Conservation (phyloP, 1,140 invertebrate species). For the Cyrtorhinus lividipennis region DNA sequence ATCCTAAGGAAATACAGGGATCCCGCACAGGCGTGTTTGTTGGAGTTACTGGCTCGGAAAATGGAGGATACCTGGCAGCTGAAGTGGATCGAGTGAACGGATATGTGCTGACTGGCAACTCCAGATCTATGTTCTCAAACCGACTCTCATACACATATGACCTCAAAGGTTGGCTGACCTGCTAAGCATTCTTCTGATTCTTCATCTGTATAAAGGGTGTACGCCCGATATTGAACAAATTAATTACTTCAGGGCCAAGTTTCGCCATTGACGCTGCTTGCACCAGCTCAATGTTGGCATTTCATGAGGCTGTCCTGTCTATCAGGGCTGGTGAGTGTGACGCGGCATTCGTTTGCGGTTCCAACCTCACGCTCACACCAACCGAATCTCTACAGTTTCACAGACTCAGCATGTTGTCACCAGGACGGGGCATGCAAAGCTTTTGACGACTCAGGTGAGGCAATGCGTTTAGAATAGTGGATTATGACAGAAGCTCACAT, state of each 20-base stretch:
- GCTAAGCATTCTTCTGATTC: too few species aligned
- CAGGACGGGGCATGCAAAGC: slow-evolving; percentile 77
- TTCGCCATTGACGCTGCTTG: slow-evolving; percentile 91
- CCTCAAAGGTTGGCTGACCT: slow-evolving; percentile 37
- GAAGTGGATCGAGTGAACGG: slow-evolving; percentile 69
- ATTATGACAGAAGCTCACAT: too few species aligned
- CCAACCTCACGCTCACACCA: slow-evolving; percentile 65
- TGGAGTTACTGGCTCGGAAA: slow-evolving; percentile 72
- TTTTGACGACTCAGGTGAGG: slow-evolving; percentile 69
- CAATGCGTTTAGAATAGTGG: too few species aligned
- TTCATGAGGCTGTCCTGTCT: slow-evolving; percentile 70
- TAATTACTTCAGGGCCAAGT: slow-evolving; percentile 60
- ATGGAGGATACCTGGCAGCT: slow-evolving; percentile 61
- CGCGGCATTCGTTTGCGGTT: slow-evolving; percentile 79
- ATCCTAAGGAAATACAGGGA: slow-evolving; percentile 63
- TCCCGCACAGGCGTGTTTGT: slow-evolving; percentile 82
- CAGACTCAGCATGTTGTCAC: slow-evolving; percentile 75
- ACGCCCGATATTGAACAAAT: too few species aligned
- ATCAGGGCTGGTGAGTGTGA: slow-evolving; percentile 80
- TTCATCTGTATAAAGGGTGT: slow-evolving; percentile 7
- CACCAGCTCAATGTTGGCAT: slow-evolving; percentile 76
- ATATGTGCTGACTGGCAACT: slow-evolving; percentile 84
- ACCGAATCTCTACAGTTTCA: slow-evolving; percentile 84
- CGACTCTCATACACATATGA: slow-evolving; percentile 91
- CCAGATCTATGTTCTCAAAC: slow-evolving; percentile 90